These are phyloP conservation scores for Myripristis jacobus DNA, from an alignment of 2,797 vertebrate species.

Conservation along the genomic window DNA sequence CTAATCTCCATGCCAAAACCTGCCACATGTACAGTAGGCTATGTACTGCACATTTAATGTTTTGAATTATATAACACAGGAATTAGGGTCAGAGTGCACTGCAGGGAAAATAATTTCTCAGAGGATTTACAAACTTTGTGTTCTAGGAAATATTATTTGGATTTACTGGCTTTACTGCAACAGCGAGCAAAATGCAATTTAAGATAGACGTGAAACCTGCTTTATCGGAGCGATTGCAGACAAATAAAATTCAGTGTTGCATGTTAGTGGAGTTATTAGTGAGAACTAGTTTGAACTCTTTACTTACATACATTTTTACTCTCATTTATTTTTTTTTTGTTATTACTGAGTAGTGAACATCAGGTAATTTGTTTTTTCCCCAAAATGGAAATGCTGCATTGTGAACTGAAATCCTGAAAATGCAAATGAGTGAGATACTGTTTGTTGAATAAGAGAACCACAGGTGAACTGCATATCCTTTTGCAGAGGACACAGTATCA, in stretches of 20 bases:
- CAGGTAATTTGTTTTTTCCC: neutral
- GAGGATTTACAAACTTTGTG: neutral
- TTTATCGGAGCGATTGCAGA: neutral
- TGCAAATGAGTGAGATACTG: neutral
- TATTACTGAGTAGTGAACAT: neutral
- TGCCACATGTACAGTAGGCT: too few species aligned
- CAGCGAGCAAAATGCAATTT: neutral
- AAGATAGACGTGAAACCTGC: neutral
- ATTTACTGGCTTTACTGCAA: neutral
- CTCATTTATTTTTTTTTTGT: too few species aligned
- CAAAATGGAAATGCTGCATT: neutral
- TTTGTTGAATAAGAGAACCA: neutral
- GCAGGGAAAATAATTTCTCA: slow-evolving; percentile 1
- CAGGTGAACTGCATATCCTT: slow-evolving; percentile 12
- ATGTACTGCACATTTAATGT: neutral
- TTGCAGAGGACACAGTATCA: slow-evolving; percentile 38
- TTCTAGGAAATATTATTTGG: neutral
- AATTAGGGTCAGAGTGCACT: slow-evolving; percentile 6
- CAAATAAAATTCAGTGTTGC: neutral
- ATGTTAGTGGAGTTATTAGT: neutral
- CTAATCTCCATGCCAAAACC: neutral
- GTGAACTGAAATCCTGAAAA: slow-evolving; percentile 20
- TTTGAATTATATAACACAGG: neutral
- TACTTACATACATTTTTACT: neutral
- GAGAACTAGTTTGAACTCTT: neutral